These are phyloP conservation scores for Diaprepes abbreviatus DNA, from an alignment of 2,888 invertebrate species.

Conservation along the genomic window DNA sequence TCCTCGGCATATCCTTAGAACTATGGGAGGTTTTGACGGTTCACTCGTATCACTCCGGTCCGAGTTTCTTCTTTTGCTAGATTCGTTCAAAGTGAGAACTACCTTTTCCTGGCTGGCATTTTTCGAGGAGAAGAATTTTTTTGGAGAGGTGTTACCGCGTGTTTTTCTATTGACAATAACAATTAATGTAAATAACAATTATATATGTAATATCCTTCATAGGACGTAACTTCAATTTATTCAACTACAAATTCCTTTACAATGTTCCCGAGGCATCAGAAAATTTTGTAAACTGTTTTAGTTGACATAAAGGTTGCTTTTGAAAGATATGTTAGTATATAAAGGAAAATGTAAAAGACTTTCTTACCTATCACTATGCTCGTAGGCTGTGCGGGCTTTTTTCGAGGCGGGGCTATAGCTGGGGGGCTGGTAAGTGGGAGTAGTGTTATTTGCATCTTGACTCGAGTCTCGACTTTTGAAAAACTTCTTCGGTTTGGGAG, in stretches of 20 bases:
- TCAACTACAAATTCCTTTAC: too few relatives aligned
- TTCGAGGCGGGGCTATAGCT: conserved; percentile 54
- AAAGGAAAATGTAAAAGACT: background rate
- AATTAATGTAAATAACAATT: too few relatives aligned
- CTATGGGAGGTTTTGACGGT: conserved; percentile 79
- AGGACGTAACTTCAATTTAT: too few relatives aligned
- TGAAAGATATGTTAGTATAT: background rate
- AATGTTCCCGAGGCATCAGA: too few relatives aligned
- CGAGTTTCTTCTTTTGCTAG: conserved; percentile 35
- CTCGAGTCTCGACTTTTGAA: conserved; percentile 85
- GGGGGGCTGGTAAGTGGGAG: conserved; percentile 51
- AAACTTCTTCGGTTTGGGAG: conserved; percentile 86
- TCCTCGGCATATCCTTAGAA: conserved; percentile 87
- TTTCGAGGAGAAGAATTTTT: conserved; percentile 65
- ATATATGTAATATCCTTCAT: too few relatives aligned
- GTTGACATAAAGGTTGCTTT: too few relatives aligned
- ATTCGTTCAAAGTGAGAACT: conserved; percentile 15
- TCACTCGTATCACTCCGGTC: conserved; percentile 46
- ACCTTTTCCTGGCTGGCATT: conserved; percentile 43
- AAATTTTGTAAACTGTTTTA: too few relatives aligned
- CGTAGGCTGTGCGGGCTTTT: conserved; percentile 52
- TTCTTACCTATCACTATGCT: conserved; percentile 48
- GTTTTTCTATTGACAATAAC: too few relatives aligned
- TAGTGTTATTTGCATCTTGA: conserved; percentile 61
- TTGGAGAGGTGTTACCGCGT: conserved; percentile 48